Evolutionary conservation across 2,888 invertebrate species (phyloP).

Genomic region (Harpagoxenus sublaevis): DNA sequence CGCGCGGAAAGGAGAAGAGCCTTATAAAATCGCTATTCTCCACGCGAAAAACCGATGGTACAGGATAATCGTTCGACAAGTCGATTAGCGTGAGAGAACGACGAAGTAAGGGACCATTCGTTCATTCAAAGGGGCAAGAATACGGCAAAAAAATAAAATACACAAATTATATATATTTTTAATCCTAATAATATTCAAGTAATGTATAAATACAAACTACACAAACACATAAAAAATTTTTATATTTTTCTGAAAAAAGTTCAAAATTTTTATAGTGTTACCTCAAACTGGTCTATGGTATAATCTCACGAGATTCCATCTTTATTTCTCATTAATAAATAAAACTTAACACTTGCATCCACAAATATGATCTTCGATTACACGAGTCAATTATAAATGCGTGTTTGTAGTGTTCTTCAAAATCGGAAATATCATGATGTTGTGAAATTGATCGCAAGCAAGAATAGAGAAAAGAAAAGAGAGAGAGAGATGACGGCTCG

Average conservation of each 20-base stretch:
- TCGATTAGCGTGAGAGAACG: conserved; percentile 43
- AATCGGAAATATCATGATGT: neutral
- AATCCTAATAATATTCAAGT: neutral
- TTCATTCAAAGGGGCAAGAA: neutral
- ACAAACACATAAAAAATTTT: neutral
- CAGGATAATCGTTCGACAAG: conserved; percentile 51
- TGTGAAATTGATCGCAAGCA: conserved; percentile 6
- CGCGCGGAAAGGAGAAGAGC: conserved; percentile 9
- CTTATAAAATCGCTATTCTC: conserved; percentile 51
- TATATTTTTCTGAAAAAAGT: neutral
- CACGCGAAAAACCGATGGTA: conserved; percentile 47
- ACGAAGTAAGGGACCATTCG: neutral
- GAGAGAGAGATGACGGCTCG: conserved; percentile 51
- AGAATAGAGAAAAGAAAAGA: conserved; percentile 56
- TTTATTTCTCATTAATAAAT: neutral
- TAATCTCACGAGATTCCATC: neutral
- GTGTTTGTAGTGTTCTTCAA: neutral
- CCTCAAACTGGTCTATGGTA: neutral
- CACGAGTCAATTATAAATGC: neutral
- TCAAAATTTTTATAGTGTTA: neutral
- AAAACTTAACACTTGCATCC: neutral
- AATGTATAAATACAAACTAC: neutral
- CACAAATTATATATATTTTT: neutral
- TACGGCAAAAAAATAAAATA: too few relatives aligned
- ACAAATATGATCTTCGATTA: neutral